Conservation (phyloP, 1,140 invertebrate species). For the Cylas formicarius region DNA sequence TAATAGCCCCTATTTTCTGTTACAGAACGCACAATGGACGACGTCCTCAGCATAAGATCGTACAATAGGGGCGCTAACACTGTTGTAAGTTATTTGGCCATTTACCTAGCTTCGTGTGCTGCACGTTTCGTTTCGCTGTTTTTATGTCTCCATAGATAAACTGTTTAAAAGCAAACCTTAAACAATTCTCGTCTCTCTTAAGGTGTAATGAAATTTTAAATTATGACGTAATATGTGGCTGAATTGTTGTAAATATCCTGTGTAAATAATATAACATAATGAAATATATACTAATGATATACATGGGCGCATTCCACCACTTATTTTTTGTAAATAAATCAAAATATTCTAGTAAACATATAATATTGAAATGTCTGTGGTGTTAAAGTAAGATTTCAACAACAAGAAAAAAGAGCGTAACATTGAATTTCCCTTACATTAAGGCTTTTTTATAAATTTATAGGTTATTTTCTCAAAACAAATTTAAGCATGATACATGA, state of each 20-base stretch:
- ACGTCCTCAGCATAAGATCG: conserved; percentile 9
- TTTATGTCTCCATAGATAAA: too few relatives aligned
- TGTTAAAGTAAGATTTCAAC: conserved; percentile 9
- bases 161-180: too few relatives aligned
- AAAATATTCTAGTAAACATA: conserved; percentile 15
- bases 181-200: too few relatives aligned
- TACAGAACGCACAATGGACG: conserved; percentile 19
- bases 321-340: conserved; percentile 20
- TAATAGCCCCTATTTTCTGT: too few relatives aligned
- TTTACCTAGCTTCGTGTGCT: too few relatives aligned
- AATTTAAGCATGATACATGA: too few relatives aligned
- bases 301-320: too few relatives aligned
- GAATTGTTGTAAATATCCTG: conserved; percentile 10
- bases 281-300: conserved; percentile 2
- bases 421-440: not conserved
- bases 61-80: conserved; percentile 4
- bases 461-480: not conserved
- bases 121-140: too few relatives aligned
- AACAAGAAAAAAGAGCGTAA: not conserved
- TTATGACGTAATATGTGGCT: too few relatives aligned
- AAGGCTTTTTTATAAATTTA: conserved; percentile 1
- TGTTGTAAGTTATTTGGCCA: too few relatives aligned
- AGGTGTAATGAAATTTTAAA: too few relatives aligned
- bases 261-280: conserved; percentile 10
- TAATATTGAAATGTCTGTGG: conserved; percentile 23